Base-by-base conservation (phyloP, 2,113 vertebrate species). In the Oreotrochilus melanogaster region DNA sequence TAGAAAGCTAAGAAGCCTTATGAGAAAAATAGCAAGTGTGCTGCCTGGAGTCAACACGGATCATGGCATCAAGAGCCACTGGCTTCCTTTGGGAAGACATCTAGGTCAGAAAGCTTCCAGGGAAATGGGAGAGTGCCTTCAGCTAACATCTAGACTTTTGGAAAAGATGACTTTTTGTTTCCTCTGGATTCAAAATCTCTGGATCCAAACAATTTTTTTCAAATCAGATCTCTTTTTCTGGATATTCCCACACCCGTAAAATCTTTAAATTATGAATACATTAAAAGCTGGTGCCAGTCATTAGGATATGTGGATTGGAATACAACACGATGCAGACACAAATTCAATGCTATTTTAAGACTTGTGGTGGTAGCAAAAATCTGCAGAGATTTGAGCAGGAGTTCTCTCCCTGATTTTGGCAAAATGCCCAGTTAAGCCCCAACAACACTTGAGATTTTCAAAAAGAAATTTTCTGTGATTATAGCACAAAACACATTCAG, bases 271-370 rank as follows among this genome's bases (percentile, higher is more conserved):
- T 43, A 51, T 8, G 64, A 78, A 57, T 23, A 66, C 25, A 66
- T 39, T 33, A 72, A 88, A 95, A 87, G 30, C 58, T 65, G 24
- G 14, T 39, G 10, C 85, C 91, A 86, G 39, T 69, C 58, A 62
- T 65, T 27, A 78, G 47, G 60, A 45, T 51, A 28, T 1, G 1
- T 42, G 72, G 65, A 85, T 7, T 88, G 61, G 48, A 95, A 83
- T 86, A 89, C 94, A 85, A 31, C 25, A 82, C 81, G 50, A 83
- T 65, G n/a, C 65, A 78, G 64, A 60, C 31, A 67, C 58, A 81
- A 88, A 96, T 6, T 62, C 50, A 93, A 28, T 56, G 82, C 70
- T 93, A 47, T 97, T 76, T 94, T 94, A 88, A 66, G 61, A 80
- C 47, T 71, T 81, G 74, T 35, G 76, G 23, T 83, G 50, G 67